phyloP scores from a whole-genome alignment of 2,888 invertebrate genomes.

The Tachina grossa region DNA sequence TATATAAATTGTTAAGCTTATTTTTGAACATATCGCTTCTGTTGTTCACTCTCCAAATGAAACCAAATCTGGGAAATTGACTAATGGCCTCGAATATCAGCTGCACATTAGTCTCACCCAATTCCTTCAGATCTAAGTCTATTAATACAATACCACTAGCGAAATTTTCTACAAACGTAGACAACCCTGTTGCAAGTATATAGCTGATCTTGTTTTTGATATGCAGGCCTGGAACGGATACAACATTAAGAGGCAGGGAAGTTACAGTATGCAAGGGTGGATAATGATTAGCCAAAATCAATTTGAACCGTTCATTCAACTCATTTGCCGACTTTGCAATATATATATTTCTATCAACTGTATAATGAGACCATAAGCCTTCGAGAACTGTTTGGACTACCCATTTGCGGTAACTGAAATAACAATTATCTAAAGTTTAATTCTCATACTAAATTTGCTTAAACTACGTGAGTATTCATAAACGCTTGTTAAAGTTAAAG shows the following conservation, averaged over 20 bases:
- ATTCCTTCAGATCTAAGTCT: conserved; percentile 28
- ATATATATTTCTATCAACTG: conserved; percentile 3
- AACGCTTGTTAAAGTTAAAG: too few relatives aligned
- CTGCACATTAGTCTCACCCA: not conserved
- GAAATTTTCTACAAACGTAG: conserved; percentile 15
- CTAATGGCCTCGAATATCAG: not conserved
- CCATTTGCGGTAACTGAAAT: conserved; percentile 54
- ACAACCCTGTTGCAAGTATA: not conserved
- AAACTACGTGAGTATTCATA: too few relatives aligned
- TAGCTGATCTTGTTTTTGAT: not conserved
- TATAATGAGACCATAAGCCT: conserved; percentile 48
- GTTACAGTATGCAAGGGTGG: conserved; percentile 35
- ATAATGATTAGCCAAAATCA: conserved; percentile 51
- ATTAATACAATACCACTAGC: conserved; percentile 17
- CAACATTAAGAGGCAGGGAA: conserved; percentile 23
- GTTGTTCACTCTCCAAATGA: conserved; percentile 35
- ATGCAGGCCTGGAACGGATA: conserved; percentile 58
- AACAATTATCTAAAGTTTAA: not conserved
- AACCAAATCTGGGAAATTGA: conserved; percentile 26
- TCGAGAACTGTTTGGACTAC: conserved; percentile 42
- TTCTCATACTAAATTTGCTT: too few relatives aligned
- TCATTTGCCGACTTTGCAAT: conserved; percentile 22
- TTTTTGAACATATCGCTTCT: not conserved
- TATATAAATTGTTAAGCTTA: conserved; percentile 21
- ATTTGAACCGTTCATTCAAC: conserved; percentile 46